Percentiles rank a stretch among this genome's conserved stretches.
Evolutionary conservation across 2,113 vertebrate genomes (phyloP).

Genomic region (Manacus vitellinus): DNA sequence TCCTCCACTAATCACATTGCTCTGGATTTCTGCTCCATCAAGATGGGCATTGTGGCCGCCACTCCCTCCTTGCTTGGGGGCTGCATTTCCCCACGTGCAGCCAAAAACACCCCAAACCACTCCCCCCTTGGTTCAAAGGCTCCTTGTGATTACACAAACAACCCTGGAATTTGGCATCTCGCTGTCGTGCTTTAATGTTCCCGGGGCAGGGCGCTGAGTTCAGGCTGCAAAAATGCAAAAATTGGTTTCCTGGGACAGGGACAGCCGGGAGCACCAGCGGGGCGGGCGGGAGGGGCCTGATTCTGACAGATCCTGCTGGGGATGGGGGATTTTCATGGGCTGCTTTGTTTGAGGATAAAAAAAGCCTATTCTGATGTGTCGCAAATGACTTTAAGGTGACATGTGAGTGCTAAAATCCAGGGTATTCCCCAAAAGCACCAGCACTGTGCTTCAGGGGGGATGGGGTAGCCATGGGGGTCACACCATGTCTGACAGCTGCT

Average conservation of each 20-base stretch:
- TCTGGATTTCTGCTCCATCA: neutral
- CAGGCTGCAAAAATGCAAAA: conserved; percentile 18
- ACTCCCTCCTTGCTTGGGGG: neutral
- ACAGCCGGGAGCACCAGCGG: neutral
- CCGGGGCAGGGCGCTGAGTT: neutral
- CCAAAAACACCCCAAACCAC: neutral
- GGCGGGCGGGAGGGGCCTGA: fast-evolving
- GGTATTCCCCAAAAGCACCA: neutral
- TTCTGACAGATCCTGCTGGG: neutral
- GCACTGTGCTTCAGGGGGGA: fast-evolving
- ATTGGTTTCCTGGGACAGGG: neutral
- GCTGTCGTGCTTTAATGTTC: neutral
- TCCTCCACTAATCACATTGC: neutral
- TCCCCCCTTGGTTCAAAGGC: conserved; percentile 32
- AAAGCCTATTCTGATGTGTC: neutral
- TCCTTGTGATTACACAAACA: conserved; percentile 43
- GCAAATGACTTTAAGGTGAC: neutral
- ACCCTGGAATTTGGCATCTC: conserved; percentile 22
- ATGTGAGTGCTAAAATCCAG: neutral
- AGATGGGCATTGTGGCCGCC: fast-evolving
- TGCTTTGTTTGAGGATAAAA: neutral
- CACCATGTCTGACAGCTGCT: neutral
- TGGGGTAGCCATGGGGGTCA: fast-evolving
- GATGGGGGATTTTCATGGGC: neutral
- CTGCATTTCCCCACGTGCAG: neutral